Evolutionary conservation across 2,888 invertebrate genomes (phyloP).

Genomic region (Stenolophus ochropezus): DNA sequence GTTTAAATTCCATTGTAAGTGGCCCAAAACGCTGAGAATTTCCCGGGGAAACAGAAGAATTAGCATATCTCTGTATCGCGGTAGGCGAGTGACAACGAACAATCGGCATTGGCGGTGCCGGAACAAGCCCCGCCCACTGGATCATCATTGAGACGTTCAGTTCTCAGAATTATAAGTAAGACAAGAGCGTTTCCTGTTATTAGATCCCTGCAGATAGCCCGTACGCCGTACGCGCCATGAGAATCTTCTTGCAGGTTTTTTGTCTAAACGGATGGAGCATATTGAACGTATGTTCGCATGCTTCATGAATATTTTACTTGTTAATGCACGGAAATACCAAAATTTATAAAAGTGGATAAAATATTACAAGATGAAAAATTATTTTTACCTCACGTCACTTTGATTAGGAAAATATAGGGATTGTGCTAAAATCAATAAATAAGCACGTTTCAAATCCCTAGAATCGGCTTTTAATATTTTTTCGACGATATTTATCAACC

Average conservation of each 20-base stretch:
- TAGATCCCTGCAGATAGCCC: neutral
- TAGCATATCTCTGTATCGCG: conserved; percentile 18
- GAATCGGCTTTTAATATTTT: too few relatives aligned
- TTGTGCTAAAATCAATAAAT: too few relatives aligned
- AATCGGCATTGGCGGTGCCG: conserved; percentile 40
- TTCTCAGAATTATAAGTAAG: conserved; percentile 30
- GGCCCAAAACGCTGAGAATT: conserved; percentile 27
- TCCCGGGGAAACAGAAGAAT: conserved; percentile 26
- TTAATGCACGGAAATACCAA: conserved; percentile 1
- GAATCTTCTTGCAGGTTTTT: conserved; percentile 12
- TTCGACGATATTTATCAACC: too few relatives aligned
- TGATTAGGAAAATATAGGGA: too few relatives aligned
- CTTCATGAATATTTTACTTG: conserved; percentile 8
- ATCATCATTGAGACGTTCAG: conserved; percentile 32
- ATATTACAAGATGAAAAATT: too few relatives aligned
- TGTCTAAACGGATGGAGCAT: neutral
- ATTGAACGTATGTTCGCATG: neutral
- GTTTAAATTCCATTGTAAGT: conserved; percentile 25
- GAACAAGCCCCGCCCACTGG: conserved; percentile 31
- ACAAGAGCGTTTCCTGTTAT: conserved; percentile 39
- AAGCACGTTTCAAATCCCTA: too few relatives aligned
- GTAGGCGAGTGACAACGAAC: conserved; percentile 40
- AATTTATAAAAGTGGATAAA: too few relatives aligned
- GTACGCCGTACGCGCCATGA: neutral
- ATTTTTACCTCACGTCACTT: too few relatives aligned